These are phyloP conservation scores for Sinocyclocheilus rhinocerous DNA, from an alignment of 2,113 vertebrate species.

Conservation along the genomic window DNA sequence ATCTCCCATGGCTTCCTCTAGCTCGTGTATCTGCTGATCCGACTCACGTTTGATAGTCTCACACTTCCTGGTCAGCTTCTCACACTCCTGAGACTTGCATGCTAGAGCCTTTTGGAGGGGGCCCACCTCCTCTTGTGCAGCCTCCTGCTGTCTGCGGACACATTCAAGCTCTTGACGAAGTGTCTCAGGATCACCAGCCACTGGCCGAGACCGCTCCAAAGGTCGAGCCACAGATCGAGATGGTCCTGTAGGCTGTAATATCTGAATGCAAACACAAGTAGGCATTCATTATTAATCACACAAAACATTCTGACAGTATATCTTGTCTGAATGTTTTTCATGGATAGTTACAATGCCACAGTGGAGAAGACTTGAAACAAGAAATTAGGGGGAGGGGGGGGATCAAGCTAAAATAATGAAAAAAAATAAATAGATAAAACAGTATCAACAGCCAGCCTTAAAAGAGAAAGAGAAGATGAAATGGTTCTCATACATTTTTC, in stretches of 20 bases:
- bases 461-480: not conserved
- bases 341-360: not conserved
- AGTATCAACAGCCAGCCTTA: too few species aligned
- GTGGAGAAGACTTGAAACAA: not conserved
- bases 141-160: constrained; percentile 76
- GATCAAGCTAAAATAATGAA: too few species aligned
- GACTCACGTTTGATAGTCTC: constrained; percentile 85
- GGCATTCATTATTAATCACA: not conserved
- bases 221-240: constrained; percentile 81
- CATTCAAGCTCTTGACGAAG: constrained; percentile 81
- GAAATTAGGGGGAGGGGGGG: not conserved
- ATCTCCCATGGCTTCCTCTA: constrained; percentile 93
- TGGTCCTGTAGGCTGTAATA: constrained; percentile 65
- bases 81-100: constrained; percentile 82
- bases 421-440: too few species aligned
- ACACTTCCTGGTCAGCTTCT: constrained; percentile 77
- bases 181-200: constrained; percentile 64
- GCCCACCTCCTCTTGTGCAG: constrained; percentile 78
- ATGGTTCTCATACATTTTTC: not conserved
- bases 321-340: too few species aligned
- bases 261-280: constrained; percentile 49
- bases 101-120: constrained; percentile 82
- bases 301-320: not conserved
- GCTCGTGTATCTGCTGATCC: constrained; percentile 86
- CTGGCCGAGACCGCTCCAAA: constrained; percentile 75